Conservation (phyloP, 2,797 vertebrate species). For the Enteromius viviparus region DNA sequence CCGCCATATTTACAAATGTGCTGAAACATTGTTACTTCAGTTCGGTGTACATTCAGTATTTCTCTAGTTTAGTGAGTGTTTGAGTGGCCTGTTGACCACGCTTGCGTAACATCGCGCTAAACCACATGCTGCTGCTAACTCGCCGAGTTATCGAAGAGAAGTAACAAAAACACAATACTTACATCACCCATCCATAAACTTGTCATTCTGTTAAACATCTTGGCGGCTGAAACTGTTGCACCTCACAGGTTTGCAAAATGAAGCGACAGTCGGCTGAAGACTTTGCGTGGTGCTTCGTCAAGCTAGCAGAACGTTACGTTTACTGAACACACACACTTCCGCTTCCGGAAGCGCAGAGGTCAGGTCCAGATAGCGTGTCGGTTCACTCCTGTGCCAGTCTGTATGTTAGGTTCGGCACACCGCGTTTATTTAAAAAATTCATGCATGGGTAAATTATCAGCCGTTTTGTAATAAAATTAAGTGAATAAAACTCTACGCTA, state of each 20-base stretch:
- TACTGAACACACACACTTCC: constrained; percentile 13
- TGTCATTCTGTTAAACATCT: constrained; percentile 83
- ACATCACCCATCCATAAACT: constrained; percentile 86
- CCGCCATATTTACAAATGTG: background rate
- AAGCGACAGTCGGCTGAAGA: background rate
- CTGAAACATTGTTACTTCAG: background rate
- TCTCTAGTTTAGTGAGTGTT: background rate
- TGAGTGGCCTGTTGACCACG: background rate
- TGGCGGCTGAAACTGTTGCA: background rate
- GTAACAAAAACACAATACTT: constrained; percentile 57
- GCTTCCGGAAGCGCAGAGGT: constrained; percentile 24
- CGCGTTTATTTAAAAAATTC: background rate
- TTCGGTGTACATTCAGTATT: background rate
- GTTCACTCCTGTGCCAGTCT: background rate
- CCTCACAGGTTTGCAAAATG: background rate
- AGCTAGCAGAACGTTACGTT: constrained; percentile 2
- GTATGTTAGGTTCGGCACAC: background rate
- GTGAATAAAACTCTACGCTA: background rate
- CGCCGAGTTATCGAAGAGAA: background rate
- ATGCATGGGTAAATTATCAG: background rate
- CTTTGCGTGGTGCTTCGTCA: background rate
- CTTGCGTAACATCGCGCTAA: constrained; percentile 34
- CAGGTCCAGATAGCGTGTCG: background rate
- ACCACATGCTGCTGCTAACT: background rate
- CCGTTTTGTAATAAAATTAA: background rate